Evolutionary conservation across 1,140 invertebrate species (phyloP).

Genomic region (Ceratina calcarata): DNA sequence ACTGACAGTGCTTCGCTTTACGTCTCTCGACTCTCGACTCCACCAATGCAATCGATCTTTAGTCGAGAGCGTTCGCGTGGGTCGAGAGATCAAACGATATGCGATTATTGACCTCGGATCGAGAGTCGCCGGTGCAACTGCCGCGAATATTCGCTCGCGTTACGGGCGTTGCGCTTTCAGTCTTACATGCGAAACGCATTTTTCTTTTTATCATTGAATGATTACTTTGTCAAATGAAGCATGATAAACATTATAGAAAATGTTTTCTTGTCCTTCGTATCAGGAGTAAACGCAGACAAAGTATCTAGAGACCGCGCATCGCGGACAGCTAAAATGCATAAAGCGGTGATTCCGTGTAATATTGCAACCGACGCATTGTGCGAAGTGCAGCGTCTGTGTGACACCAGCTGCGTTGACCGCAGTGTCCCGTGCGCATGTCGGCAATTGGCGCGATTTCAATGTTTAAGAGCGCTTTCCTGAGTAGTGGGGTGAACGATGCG

Average conservation of each 20-base stretch:
- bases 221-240: too few species aligned
- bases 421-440: constrained; percentile 57
- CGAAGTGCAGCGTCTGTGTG: not conserved
- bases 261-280: too few species aligned
- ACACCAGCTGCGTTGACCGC: not conserved
- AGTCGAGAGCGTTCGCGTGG: constrained; percentile 37
- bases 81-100: constrained; percentile 52
- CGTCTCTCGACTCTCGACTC: constrained; percentile 52
- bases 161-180: too few species aligned
- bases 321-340: not conserved
- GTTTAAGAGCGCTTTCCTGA: constrained; percentile 66
- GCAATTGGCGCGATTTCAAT: constrained; percentile 69
- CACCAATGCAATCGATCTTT: constrained; percentile 54
- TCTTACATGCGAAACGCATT: too few species aligned
- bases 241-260: too few species aligned
- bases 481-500: constrained; percentile 79
- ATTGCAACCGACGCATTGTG: too few species aligned
- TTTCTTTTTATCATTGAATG: too few species aligned
- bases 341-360: not conserved
- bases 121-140: constrained; percentile 13
- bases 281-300: too few species aligned
- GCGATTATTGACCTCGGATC: constrained; percentile 55
- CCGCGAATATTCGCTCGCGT: not conserved
- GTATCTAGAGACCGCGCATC: too few species aligned
- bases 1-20: constrained; percentile 76